phyloP scores from a whole-genome alignment of 30 jellyfish, hydroid and myxozoan genomes.

The Chrysaora quinquecirrha region DNA sequence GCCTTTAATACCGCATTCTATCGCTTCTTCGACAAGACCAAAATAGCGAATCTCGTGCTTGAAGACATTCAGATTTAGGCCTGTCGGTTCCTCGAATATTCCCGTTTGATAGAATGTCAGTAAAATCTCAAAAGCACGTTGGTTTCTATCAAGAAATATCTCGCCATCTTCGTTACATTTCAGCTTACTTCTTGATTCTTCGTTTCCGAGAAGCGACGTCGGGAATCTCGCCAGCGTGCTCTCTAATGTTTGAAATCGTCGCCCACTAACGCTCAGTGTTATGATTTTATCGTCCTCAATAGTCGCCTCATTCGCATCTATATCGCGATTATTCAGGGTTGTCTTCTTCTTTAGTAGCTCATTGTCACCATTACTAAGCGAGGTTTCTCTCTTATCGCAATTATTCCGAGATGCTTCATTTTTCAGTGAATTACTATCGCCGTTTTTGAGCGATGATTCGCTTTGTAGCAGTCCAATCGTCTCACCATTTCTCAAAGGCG shows the following conservation, averaged over 20 bases:
- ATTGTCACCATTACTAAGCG: background rate
- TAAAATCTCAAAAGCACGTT: slow-evolving; percentile 68
- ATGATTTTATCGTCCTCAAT: slow-evolving; percentile 53
- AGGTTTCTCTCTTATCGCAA: background rate
- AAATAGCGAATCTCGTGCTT: slow-evolving; percentile 81
- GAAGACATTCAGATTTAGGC: slow-evolving; percentile 76
- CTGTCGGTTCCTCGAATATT: slow-evolving; percentile 88
- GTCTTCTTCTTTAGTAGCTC: no score
- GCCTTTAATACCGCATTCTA: slow-evolving; percentile 87
- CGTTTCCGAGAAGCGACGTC: slow-evolving; percentile 81
- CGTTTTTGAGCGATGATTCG: background rate
- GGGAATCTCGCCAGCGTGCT: slow-evolving; percentile 89
- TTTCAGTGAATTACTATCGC: no score
- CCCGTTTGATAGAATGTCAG: slow-evolving; percentile 94
- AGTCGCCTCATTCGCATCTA: background rate
- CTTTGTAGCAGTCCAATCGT: no score
- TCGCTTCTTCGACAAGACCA: slow-evolving; percentile 89
- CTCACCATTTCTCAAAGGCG: no score
- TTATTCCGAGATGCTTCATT: no score
- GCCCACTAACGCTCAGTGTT: slow-evolving; percentile 88
- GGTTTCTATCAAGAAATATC: slow-evolving; percentile 85
- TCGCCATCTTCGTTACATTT: slow-evolving; percentile 74
- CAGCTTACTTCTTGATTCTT: slow-evolving; percentile 57
- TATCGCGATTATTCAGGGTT: background rate
- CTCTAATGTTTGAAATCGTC: slow-evolving; percentile 73